phyloP scores from a whole-genome alignment of 2,113 vertebrate genomes.

The Neomonachus schauinslandi region DNA sequence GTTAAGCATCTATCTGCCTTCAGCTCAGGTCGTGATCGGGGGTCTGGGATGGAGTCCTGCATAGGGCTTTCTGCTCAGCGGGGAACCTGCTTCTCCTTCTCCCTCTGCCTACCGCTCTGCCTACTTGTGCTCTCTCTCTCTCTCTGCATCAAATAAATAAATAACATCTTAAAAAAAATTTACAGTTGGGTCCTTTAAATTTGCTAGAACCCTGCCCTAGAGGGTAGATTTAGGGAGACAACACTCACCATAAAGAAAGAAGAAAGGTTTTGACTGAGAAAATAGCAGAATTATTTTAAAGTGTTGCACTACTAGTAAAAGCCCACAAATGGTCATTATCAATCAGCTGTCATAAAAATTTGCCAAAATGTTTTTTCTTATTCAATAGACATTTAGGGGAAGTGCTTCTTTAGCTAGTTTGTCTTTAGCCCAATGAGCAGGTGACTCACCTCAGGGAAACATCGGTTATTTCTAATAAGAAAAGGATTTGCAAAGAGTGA shows the following conservation, averaged over 20 bases:
- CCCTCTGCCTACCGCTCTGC: not conserved
- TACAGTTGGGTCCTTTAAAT: not conserved
- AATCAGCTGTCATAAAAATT: not conserved
- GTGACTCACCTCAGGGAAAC: not conserved
- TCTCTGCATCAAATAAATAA: not conserved
- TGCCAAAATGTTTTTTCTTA: not conserved
- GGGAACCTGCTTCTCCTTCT: not conserved
- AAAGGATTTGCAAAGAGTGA: not conserved
- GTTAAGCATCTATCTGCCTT: not conserved
- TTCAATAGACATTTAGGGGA: not conserved
- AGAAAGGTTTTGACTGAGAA: constrained; percentile 41
- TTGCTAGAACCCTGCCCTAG: not conserved
- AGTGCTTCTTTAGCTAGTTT: not conserved
- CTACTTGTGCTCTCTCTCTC: not conserved
- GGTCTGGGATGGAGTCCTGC: not conserved
- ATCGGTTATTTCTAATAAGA: not conserved
- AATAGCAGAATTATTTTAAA: constrained; percentile 1
- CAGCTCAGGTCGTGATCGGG: not conserved
- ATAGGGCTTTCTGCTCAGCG: too few relatives aligned
- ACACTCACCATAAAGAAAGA: not conserved
- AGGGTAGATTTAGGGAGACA: not conserved
- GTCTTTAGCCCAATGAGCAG: not conserved
- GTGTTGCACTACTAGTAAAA: not conserved
- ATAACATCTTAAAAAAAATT: not conserved
- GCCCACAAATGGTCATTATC: not conserved